These are phyloP conservation scores for Pseudorhiza aurosa DNA, from an alignment of 30 jellyfish, hydroid and myxozoan genomes.

Conservation along the genomic window DNA sequence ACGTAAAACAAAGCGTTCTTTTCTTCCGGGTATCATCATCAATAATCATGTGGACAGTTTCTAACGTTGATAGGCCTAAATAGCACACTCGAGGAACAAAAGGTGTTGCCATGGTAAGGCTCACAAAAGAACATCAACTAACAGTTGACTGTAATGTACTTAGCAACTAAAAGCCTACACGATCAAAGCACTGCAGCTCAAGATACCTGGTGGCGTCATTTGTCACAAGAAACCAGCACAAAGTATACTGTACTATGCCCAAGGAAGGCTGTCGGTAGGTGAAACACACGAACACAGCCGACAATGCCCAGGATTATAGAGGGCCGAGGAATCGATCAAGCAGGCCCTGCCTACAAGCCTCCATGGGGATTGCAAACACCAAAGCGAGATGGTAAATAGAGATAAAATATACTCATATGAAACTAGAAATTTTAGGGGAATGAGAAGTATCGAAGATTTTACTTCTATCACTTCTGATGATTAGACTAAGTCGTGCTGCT, in stretches of 20 bases:
- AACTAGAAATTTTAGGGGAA: too few species aligned
- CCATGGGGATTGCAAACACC: constrained; percentile 80
- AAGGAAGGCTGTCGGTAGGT: too few species aligned
- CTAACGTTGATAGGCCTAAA: not conserved
- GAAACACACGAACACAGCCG: too few species aligned
- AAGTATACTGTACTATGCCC: too few species aligned
- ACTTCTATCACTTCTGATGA: too few species aligned
- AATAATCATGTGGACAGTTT: not conserved
- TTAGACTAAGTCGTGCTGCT: too few species aligned
- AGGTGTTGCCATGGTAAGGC: constrained; percentile 34
- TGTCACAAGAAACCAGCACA: too few species aligned
- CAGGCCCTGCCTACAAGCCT: constrained; percentile 11
- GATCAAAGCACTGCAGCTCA: too few species aligned
- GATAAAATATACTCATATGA: too few species aligned
- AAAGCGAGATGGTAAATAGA: constrained; percentile 40
- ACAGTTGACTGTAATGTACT: not conserved
- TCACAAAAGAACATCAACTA: constrained; percentile 50
- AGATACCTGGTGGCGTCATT: too few species aligned
- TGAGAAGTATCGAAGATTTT: too few species aligned
- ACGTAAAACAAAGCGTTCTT: not conserved
- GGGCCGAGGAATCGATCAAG: not conserved
- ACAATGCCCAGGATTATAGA: constrained; percentile 36
- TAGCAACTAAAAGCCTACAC: not conserved
- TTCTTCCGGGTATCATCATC: constrained; percentile 26
- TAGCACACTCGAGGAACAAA: not conserved